Evolutionary conservation across 1,140 invertebrate species (phyloP).

Genomic region (Spodoptera frugiperda): DNA sequence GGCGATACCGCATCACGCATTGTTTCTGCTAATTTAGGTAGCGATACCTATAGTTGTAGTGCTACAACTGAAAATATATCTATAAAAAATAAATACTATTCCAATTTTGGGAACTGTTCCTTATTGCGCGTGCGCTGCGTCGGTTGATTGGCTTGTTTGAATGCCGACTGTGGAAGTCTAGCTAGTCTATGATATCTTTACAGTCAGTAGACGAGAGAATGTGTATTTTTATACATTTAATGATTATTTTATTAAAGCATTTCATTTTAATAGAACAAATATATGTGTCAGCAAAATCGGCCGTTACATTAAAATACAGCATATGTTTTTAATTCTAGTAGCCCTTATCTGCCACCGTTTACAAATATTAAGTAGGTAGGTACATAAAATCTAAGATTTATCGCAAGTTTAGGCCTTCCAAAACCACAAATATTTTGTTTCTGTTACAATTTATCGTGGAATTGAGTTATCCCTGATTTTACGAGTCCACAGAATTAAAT

Average conservation of each 20-base stretch:
- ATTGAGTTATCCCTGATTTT: constrained; percentile 46
- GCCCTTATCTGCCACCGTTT: constrained; percentile 7
- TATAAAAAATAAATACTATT: too few species aligned
- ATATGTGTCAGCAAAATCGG: constrained; percentile 10
- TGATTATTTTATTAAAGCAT: constrained; percentile 9
- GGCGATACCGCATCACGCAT: too few species aligned
- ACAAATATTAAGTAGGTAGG: constrained; percentile 7
- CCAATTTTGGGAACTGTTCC: too few species aligned
- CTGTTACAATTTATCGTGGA: constrained; percentile 29
- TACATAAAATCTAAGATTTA: constrained; percentile 33
- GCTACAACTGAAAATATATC: too few species aligned
- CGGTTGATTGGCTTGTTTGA: too few species aligned
- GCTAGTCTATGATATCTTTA: too few species aligned
- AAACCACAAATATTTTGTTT: constrained; percentile 33
- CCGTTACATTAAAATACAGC: constrained; percentile 11
- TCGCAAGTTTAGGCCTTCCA: constrained; percentile 14
- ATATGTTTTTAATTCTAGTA: constrained; percentile 17
- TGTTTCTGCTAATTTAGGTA: too few species aligned
- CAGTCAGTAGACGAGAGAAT: neutral
- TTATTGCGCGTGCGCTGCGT: too few species aligned
- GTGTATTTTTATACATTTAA: neutral
- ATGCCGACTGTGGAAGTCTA: too few species aligned
- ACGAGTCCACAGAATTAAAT: constrained; percentile 42
- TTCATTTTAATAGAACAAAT: neutral
- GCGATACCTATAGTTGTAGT: too few species aligned